phyloP scores from a whole-genome alignment of 2,113 vertebrate genomes.

The Platysteira castanea region DNA sequence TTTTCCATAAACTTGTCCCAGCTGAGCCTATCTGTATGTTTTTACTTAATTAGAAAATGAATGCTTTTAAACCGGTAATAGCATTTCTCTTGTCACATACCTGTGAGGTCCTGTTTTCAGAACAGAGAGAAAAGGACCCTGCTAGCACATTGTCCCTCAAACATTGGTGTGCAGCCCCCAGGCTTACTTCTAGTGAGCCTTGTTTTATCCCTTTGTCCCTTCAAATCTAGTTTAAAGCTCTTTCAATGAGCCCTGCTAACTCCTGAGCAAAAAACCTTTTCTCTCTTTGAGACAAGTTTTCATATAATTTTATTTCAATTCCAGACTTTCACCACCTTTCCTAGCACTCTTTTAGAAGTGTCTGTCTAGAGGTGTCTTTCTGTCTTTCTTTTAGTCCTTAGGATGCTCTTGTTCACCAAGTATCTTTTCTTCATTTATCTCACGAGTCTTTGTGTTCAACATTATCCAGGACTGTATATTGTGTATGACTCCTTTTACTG shows the following conservation, averaged over 20 bases:
- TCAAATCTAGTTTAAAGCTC: not conserved
- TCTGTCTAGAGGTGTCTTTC: not conserved
- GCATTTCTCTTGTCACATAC: not conserved
- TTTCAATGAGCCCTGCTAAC: not conserved
- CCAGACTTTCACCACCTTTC: not conserved
- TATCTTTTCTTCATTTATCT: not conserved
- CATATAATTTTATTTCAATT: not conserved
- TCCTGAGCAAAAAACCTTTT: not conserved
- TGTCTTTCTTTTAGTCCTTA: not conserved
- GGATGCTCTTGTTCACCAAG: not conserved
- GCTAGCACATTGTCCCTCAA: not conserved
- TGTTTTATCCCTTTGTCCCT: not conserved
- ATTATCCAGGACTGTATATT: not conserved
- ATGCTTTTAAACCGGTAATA: not conserved
- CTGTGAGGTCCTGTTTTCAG: not conserved
- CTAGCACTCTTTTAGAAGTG: not conserved
- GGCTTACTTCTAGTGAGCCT: not conserved
- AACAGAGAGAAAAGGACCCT: not conserved
- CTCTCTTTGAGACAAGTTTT: not conserved
- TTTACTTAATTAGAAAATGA: not conserved
- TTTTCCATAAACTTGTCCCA: not conserved
- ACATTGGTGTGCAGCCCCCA: not conserved
- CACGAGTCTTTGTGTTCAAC: not conserved
- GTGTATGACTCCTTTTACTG: not conserved
- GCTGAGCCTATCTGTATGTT: not conserved